Percentiles rank a stretch among this genome's conserved stretches.
Evolutionary conservation across 2,797 vertebrate species (phyloP).

Genomic region (Myoxocephalus aenaeus): DNA sequence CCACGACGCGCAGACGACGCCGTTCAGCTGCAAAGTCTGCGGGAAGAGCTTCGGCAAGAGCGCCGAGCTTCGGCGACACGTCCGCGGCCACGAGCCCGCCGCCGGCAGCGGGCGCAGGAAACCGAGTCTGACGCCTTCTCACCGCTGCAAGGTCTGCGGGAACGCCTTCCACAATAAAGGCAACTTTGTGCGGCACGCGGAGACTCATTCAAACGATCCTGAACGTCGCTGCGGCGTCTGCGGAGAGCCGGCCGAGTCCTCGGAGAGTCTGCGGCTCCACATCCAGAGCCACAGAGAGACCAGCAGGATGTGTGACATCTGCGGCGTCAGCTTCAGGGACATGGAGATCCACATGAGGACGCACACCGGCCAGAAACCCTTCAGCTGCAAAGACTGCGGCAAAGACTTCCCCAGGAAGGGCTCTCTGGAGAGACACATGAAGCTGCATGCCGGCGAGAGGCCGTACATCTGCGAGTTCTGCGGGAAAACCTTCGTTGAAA

Average conservation of each 20-base stretch:
- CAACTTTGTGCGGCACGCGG: slow-evolving; percentile 64
- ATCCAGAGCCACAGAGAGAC: slow-evolving; percentile 64
- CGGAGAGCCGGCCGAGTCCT: slow-evolving; percentile 37
- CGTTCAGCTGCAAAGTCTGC: slow-evolving; percentile 50
- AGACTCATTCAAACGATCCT: slow-evolving; percentile 47
- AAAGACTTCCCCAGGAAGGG: slow-evolving; percentile 74
- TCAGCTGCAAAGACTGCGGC: slow-evolving; percentile 70
- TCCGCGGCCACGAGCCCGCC: slow-evolving; percentile 21
- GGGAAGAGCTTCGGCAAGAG: slow-evolving; percentile 38
- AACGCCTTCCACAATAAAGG: slow-evolving; percentile 61
- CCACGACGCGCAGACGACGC: slow-evolving; percentile 18
- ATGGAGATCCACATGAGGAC: slow-evolving; percentile 71
- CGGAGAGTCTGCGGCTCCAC: slow-evolving; percentile 55
- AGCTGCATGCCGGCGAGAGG: slow-evolving; percentile 65
- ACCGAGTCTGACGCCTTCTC: slow-evolving; percentile 33
- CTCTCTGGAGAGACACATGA: slow-evolving; percentile 67
- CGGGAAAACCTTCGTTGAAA: slow-evolving; percentile 72
- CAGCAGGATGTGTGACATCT: slow-evolving; percentile 56
- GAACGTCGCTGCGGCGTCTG: slow-evolving; percentile 59
- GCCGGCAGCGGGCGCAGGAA: slow-evolving; percentile 21
- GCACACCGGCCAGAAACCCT: slow-evolving; percentile 58
- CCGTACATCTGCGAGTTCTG: slow-evolving; percentile 77
- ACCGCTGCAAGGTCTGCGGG: slow-evolving; percentile 60
- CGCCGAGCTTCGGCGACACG: slow-evolving; percentile 40
- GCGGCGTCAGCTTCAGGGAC: slow-evolving; percentile 63